Conservation (phyloP, 1,140 invertebrate genomes). For the Pissodes strobi region DNA sequence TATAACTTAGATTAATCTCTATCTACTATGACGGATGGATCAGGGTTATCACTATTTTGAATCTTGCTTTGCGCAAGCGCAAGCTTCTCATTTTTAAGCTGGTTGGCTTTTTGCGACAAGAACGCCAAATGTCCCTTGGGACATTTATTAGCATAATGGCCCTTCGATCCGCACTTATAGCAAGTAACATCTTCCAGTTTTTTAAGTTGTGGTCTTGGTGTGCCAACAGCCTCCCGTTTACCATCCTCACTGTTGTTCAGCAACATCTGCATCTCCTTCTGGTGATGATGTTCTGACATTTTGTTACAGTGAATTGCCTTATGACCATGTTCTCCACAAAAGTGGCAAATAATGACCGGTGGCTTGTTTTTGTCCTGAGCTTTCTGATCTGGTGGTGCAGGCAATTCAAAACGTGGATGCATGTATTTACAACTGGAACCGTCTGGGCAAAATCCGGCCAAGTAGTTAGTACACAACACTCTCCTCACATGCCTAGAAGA, state of each 20-base stretch:
- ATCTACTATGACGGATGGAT: too few relatives aligned
- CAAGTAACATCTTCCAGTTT: constrained; percentile 94
- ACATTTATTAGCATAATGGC: constrained; percentile 99
- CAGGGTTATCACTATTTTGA: too few relatives aligned
- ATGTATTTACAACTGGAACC: constrained; percentile 95
- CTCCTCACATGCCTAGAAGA: constrained; percentile 92
- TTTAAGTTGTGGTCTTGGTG: constrained; percentile 60
- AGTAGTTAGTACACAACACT: constrained; percentile 94
- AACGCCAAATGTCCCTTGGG: constrained; percentile 96
- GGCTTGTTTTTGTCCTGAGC: constrained; percentile 82
- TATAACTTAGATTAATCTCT: too few relatives aligned
- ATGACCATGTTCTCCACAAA: constrained; percentile 94
- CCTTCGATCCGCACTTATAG: constrained; percentile 97
- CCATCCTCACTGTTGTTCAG: constrained; percentile 49
- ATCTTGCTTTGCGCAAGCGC: too few relatives aligned
- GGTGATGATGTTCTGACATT: constrained; percentile 61
- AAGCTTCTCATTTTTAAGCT: constrained; percentile 26
- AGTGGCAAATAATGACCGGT: constrained; percentile 86
- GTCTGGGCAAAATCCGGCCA: constrained; percentile 96
- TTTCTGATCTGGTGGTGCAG: constrained; percentile 81
- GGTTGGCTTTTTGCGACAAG: constrained; percentile 68
- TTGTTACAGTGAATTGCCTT: constrained; percentile 87
- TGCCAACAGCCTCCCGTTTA: constrained; percentile 27
- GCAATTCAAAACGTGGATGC: constrained; percentile 95
- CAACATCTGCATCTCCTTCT: constrained; percentile 46